Evolutionary conservation across 2,797 vertebrate genomes (phyloP), one percentile per base, ranked within the genome.

Genomic region (Anolis apletophallus): DNA sequence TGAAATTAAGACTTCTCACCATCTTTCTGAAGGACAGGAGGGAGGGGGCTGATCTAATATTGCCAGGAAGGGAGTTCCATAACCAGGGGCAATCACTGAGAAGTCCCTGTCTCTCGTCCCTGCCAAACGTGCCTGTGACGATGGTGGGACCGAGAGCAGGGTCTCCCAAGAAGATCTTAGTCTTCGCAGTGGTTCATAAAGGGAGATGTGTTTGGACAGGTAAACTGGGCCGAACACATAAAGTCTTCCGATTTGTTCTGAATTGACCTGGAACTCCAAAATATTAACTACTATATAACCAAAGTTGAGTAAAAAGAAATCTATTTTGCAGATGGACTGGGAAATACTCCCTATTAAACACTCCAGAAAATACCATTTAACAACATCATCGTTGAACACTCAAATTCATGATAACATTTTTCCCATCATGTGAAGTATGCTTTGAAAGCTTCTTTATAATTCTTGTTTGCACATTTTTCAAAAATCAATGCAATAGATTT

Each of bases 371-470:
- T 68, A 72, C 5, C 17, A 79, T 61, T 61, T 50, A 74, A 21
- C 29, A 67, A 34, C n/a, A n/a, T 32, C 34, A 7, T 10, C 36
- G 5, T 67, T 88, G 50, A 69, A 9, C n/a, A 83, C 55, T 80
- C 52, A 34, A 55, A 86, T 80, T 80, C 84, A 69, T 85, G 52
- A 64, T 77, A 89, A 59, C 23, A 77, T 1, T 0, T 26, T 72
- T 1, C 81, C 29, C 16, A 16, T 87, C 57, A 72, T 84, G 68
- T 83, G 19, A 59, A 21, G 52, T 89, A 55, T 26, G 64, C 73
- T 87, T 72, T 85, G 73, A 91, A 84, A 88, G 72, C 4, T 86
- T 12, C 1, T 26, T 36, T 46, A 84, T 77, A 82, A 73, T 57
- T 88, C 52, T 3, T 23, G 6, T 23, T 75, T 76, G n/a, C 2